phyloP scores from a whole-genome alignment of 2,797 vertebrate genomes.

The Cyprinella venusta region DNA sequence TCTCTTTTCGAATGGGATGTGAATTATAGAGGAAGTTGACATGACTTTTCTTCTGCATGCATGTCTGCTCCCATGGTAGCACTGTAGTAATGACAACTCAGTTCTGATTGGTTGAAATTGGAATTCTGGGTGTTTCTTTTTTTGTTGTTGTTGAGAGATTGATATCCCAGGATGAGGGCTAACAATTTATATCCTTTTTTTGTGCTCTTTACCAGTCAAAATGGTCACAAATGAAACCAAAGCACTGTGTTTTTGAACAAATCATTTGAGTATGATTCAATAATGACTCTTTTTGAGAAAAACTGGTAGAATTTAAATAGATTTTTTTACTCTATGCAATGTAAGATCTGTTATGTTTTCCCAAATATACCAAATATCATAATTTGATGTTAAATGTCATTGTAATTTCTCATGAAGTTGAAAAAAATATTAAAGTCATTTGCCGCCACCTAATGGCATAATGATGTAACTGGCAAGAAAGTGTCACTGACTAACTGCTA shows the following conservation, averaged over 20 bases:
- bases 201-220: not conserved
- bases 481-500: not conserved
- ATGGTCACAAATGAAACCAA: not conserved
- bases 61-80: constrained; percentile 25
- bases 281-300: not conserved
- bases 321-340: too few relatives aligned
- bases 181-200: too few relatives aligned
- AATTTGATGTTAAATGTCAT: too few relatives aligned
- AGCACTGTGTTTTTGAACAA: not conserved
- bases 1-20: constrained; percentile 1
- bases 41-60: constrained; percentile 15
- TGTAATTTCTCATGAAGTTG: too few relatives aligned
- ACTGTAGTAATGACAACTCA: not conserved
- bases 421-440: not conserved
- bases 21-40: constrained; percentile 30
- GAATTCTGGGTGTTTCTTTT: not conserved
- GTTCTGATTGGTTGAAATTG: not conserved
- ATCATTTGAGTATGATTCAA: not conserved
- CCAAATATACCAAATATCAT: too few relatives aligned
- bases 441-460: not conserved
- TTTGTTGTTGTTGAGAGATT: not conserved
- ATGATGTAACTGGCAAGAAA: not conserved
- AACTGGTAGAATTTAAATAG: too few relatives aligned
- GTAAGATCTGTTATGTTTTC: too few relatives aligned
- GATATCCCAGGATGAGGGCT: not conserved